Percentiles rank a stretch among this genome's conserved stretches.
Conservation (phyloP, 2,797 vertebrate genomes). For the Aeoliscus strigatus region DNA sequence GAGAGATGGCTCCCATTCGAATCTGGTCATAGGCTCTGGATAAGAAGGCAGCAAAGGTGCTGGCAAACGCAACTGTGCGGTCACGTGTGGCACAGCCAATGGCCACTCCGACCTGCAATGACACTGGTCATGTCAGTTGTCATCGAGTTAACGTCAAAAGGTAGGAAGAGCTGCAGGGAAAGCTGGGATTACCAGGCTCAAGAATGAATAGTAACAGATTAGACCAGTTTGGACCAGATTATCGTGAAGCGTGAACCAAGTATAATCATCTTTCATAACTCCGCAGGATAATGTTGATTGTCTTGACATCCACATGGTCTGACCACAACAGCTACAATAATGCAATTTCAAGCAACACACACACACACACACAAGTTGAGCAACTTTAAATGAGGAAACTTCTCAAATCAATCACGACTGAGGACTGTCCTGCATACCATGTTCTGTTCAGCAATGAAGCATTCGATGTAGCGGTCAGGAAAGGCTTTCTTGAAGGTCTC, state of each 20-base stretch:
- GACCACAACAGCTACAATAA: neutral
- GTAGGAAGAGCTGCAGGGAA: conserved; percentile 4
- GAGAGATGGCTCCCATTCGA: conserved; percentile 82
- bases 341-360: neutral
- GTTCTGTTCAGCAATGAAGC: conserved; percentile 84
- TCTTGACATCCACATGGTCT: too few relatives aligned
- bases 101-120: conserved; percentile 80
- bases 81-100: conserved; percentile 81
- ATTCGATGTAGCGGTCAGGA: conserved; percentile 85
- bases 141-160: too few relatives aligned
- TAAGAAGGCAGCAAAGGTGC: conserved; percentile 84
- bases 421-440: conserved; percentile 39
- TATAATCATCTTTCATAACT: conserved; percentile 10
- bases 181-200: conserved; percentile 12
- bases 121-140: neutral
- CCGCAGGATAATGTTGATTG: neutral
- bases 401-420: neutral
- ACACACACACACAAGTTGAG: neutral
- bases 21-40: conserved; percentile 85
- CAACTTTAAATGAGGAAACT: too few relatives aligned
- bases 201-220: conserved; percentile 50
- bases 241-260: conserved; percentile 4
- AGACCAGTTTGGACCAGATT: conserved; percentile 38
- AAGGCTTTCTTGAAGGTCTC: conserved; percentile 82
- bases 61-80: conserved; percentile 80